Percentiles rank a stretch among this genome's conserved stretches.
Conservation (phyloP, 2,113 vertebrate genomes). For the Pterocles gutturalis region DNA sequence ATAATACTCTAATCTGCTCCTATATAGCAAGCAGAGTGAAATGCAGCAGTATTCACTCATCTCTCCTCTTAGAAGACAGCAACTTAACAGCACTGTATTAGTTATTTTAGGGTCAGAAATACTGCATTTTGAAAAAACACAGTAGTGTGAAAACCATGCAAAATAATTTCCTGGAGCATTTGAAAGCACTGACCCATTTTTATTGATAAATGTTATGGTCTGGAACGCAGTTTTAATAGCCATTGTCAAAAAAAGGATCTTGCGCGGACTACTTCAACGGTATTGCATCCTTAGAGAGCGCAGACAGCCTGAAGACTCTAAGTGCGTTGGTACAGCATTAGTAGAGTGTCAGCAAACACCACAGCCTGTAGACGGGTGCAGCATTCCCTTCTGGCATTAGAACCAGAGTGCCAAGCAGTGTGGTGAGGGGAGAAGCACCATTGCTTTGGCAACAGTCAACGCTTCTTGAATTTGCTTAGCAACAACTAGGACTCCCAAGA, state of each 20-base stretch:
- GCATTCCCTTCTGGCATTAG: background rate
- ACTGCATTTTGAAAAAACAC: background rate
- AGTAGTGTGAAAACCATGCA: background rate
- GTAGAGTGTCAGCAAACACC: background rate
- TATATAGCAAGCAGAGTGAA: background rate
- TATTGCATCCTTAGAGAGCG: background rate
- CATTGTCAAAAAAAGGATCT: background rate
- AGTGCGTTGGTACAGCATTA: background rate
- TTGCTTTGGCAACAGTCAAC: background rate
- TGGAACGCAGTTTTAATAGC: background rate
- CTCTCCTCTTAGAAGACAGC: background rate
- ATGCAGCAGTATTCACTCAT: background rate
- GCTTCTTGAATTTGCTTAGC: background rate
- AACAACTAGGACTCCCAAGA: background rate
- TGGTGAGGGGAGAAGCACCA: background rate
- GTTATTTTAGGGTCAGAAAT: background rate
- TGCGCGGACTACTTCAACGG: background rate
- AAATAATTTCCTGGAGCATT: background rate
- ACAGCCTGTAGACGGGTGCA: background rate
- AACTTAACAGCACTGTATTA: background rate
- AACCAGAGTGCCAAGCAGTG: background rate
- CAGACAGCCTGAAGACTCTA: background rate
- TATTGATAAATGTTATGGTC: background rate
- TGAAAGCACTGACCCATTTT: background rate
- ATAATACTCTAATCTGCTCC: background rate